Evolutionary conservation across 2,888 invertebrate species (phyloP), one percentile per base, ranked within the genome.

Genomic region (Atrina japonica): DNA sequence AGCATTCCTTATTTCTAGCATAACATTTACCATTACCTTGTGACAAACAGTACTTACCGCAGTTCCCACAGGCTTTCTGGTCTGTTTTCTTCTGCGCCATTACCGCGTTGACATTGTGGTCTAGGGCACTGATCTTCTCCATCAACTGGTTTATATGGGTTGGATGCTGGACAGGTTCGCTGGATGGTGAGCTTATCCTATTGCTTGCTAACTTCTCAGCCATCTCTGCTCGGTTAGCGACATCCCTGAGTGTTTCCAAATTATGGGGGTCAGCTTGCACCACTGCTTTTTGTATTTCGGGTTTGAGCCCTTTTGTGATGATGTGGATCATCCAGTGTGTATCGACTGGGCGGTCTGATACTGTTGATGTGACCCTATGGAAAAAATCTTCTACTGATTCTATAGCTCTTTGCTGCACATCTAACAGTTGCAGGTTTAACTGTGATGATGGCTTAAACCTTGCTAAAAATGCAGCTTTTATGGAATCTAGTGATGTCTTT

Each of bases 381-480:
- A 66, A 45, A 16, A 47, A 66, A 16, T 66, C 30, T 7, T 56
- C 58, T 1, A 66, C 58, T 2, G 35, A 21, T 35, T 66, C 55
- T 11, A 29, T 29, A 0, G 27, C 11, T 35, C 30, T 21, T 56
- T 66, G 66, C 0, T 5, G 6, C 0, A 66, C 6, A n/a, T 58
- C 56, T 9, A 18, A 9, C n/a, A 66, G 9, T 7, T 25, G 23
- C 3, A 66, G n/a, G n/a, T 23, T 47, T 0, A 47, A 30, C 9
- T 43, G 23, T 23, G 35, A n/a, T 16, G n/a, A 14, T 0, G 47
- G 23, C 25, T 49, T 29, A 18, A 66, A 66, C 6, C 58, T 7
- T 11, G 43, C 7, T 16, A 66, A 18, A 29, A 66, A 58, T 3
- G 40, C 29, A 55, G 41, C 16, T 45, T 55, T 55, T 1, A 65